Percentiles rank a stretch among this genome's conserved stretches.
Conservation (phyloP, 2,888 invertebrate genomes). For the Napeogenes sylphis region DNA sequence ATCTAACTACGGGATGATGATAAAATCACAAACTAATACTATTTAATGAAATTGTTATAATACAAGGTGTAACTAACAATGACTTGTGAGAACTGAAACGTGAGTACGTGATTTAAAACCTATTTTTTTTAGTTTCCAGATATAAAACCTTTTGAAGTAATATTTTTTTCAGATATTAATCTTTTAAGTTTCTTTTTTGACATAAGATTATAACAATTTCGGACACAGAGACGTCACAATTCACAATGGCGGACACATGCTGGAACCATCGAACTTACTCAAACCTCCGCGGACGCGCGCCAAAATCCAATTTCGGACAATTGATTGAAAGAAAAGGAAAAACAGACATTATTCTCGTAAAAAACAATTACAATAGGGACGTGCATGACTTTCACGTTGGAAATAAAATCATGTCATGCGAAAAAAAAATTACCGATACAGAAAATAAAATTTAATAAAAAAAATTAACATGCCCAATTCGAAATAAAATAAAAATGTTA, state of each 20-base stretch:
- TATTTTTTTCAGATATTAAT: no score
- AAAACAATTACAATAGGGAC: conserved; percentile 34
- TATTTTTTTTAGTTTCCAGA: neutral
- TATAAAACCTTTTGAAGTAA: no score
- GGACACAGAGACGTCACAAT: conserved; percentile 30
- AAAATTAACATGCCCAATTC: conserved; percentile 34
- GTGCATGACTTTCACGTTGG: conserved; percentile 46
- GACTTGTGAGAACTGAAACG: neutral
- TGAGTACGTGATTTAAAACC: neutral
- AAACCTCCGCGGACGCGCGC: conserved; percentile 74
- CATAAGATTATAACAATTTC: conserved; percentile 39
- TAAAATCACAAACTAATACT: neutral
- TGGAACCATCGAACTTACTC: conserved; percentile 61
- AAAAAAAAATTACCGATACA: conserved; percentile 34
- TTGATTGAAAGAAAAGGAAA: conserved; percentile 55
- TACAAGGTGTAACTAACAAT: neutral
- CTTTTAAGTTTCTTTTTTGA: neutral
- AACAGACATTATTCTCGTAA: conserved; percentile 65
- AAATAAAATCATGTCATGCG: conserved; percentile 32
- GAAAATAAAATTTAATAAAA: conserved; percentile 34
- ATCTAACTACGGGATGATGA: neutral
- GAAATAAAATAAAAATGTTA: conserved; percentile 30
- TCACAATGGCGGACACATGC: conserved; percentile 39
- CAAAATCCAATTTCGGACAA: conserved; percentile 75
- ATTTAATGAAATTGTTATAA: conserved; percentile 25